Base-by-base conservation (phyloP, 2,797 vertebrate species). In the Falco berigora region DNA sequence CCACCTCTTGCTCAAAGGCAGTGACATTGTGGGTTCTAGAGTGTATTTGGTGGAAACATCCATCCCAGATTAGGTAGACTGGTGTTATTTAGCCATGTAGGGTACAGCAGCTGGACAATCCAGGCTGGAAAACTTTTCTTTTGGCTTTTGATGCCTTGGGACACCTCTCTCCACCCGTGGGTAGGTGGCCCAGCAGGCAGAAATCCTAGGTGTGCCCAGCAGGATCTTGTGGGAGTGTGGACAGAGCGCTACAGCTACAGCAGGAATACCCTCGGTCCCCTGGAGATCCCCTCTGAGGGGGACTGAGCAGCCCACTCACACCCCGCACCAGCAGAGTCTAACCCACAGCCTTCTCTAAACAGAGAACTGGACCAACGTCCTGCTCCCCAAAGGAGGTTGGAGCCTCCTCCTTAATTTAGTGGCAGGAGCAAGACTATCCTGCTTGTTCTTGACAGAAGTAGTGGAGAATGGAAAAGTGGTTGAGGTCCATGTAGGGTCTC, bases 171-270 rank as follows among this genome's bases (percentile, higher is more conserved):
- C 14, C 61, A 63, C 8, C 56, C 47, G 19, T 2, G 42, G 28
- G 61, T 14, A 59, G 24, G 68, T 49, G 46, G 16, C 6, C 28
- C 28, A 75, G 28, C 9, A 62, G 62, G 50, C 27, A 79, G 62
- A 81, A 66, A 10, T 15, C 14, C 18, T 27, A n/a, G 3, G 9
- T n/a, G 32, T 63, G 25, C 52, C 49, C 1, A 4, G n/a, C 27
- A 75, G 27, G 8, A 44, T 17, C 5, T 3, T 4, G 10, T 17
- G 59, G 58, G 14, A 88, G 10, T 0, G 0, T 3, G 7, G 16
- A 44, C 5, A 79, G 32, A 78, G 34, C 47, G 32, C 2, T 12
- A 47, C 0, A 3, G 14, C 11, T 0, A 0, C 47, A 78, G 40
- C 42, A 73, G 74, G 32, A 86, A 15, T 6, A 5, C 23, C 49